phyloP scores from a whole-genome alignment of 2,113 vertebrate genomes.

The Melanerpes aurifrons region DNA sequence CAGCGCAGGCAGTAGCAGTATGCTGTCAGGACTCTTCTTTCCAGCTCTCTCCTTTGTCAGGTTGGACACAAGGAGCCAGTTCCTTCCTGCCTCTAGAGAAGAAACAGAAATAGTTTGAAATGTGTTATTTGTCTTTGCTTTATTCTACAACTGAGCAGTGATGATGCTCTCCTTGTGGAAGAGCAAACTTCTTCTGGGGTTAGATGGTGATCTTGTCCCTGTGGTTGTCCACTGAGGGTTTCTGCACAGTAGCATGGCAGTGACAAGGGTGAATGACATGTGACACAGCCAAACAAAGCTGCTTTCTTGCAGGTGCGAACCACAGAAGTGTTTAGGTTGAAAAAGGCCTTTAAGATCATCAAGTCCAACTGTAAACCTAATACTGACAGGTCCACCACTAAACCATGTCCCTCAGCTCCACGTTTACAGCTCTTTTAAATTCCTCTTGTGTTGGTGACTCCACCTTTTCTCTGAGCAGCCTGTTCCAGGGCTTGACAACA shows the following conservation, averaged over 20 bases:
- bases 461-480: neutral
- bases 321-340: neutral
- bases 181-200: neutral
- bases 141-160: neutral
- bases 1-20: neutral
- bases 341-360: neutral
- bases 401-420: neutral
- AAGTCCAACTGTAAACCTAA: neutral
- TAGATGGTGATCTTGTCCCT: neutral
- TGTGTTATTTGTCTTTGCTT: neutral
- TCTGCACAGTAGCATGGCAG: neutral
- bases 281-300: neutral
- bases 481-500: neutral
- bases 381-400: neutral
- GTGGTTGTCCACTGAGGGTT: neutral
- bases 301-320: neutral
- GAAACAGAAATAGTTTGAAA: neutral
- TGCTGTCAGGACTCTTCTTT: neutral
- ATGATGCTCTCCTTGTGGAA: neutral
- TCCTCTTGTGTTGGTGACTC: neutral
- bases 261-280: neutral
- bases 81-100: neutral
- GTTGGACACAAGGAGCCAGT: neutral
- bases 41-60: neutral
- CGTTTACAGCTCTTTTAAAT: neutral